These are phyloP conservation scores for Eudyptes chrysolophus DNA, from an alignment of 2,113 vertebrate species.

Conservation along the genomic window DNA sequence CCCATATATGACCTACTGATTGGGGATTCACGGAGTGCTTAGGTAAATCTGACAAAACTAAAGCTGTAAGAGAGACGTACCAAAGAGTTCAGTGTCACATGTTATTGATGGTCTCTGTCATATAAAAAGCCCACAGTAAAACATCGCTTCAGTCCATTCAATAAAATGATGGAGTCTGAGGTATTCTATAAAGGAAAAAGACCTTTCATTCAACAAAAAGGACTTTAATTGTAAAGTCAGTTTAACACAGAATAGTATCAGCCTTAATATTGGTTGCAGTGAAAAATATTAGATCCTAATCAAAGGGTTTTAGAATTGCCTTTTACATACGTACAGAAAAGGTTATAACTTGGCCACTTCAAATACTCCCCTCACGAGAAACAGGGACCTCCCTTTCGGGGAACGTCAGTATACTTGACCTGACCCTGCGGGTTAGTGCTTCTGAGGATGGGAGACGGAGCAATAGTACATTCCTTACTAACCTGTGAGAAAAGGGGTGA, in stretches of 20 bases:
- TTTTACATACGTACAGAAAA: not conserved
- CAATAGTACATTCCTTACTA: not conserved
- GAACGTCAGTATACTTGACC: not conserved
- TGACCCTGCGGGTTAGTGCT: not conserved
- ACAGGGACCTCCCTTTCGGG: not conserved
- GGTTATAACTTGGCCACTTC: not conserved
- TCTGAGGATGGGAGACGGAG: not conserved
- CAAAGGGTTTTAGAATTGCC: not conserved
- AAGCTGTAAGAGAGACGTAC: not conserved
- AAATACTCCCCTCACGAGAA: not conserved
- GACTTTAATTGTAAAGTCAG: not conserved
- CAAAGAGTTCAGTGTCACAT: not conserved
- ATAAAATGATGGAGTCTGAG: not conserved
- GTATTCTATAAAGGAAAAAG: not conserved
- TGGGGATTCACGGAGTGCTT: not conserved
- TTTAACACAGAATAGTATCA: not conserved
- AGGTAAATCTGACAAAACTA: not conserved
- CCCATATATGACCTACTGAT: accelerated
- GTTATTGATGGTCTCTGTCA: not conserved
- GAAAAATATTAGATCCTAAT: not conserved
- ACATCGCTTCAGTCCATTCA: not conserved
- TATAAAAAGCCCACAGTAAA: not conserved
- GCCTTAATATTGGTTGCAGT: not conserved
- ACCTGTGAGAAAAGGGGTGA: not conserved
- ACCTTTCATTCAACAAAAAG: not conserved